Base-by-base conservation (phyloP, 2,797 vertebrate species). In the Phoebastria nigripes region DNA sequence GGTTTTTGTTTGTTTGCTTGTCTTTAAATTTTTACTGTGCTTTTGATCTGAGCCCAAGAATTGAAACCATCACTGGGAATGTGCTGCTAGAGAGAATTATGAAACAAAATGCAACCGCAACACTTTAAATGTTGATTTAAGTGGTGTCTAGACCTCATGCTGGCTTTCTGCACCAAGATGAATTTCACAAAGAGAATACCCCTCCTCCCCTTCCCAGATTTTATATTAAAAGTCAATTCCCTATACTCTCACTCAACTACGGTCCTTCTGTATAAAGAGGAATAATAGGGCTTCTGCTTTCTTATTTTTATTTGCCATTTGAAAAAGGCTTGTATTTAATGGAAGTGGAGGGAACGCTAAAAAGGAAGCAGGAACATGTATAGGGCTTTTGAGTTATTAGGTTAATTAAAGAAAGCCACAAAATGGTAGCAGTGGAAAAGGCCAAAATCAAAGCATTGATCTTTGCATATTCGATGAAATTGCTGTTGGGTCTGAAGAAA, bases 61-160 rank as follows among this genome's bases (percentile, higher is more conserved):
- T 83, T 92, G 87, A 94, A 96, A 91, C 82, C 91, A 79, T 96
- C n/a, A 12, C 79, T 91, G 82, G 79, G 89, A 96, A 90, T 63
- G 86, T 67, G 55, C 84, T 88, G 54, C 87, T 83, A 90, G 87
- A 91, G 87, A 92, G 87, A 86, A 88, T 88, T 88, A 86, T 21
- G 77, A 93, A 95, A 81, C 55, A 92, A 93, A 96, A 96, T 59
- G 76, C 69, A 96, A 91, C 94, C 72, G 11, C 95, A 96, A 91
- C 87, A 77, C 58, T 97, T 93, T 90, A 96, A 93, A 91, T 90
- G 94, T 93, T 95, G 82, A 86, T 95, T 89, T 95, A 96, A 96
- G 82, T 89, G 87, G 84, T 89, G 87, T 88, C 82, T 92, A 93
- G 92, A 95, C 94, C 73, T 96, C 93, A 89, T 81, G 87, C 93